These are phyloP conservation scores for Daphoenositta chrysoptera DNA, from an alignment of 2,113 vertebrate species.

Conservation along the genomic window DNA sequence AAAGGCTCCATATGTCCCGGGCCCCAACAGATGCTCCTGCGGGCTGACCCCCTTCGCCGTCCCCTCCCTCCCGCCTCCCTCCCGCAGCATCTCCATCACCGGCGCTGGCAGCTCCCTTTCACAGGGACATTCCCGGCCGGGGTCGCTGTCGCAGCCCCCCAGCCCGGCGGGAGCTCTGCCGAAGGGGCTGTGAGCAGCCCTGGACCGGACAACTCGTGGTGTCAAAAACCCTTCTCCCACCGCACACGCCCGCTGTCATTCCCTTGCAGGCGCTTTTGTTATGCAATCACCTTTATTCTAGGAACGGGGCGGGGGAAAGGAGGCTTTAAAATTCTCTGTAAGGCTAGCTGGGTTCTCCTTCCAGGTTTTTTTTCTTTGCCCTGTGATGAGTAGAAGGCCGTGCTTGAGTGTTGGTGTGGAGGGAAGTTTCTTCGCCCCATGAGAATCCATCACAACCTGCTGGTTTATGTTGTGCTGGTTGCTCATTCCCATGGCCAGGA, in stretches of 20 bases:
- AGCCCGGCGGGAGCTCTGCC: not conserved
- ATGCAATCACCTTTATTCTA: not conserved
- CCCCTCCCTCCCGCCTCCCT: not conserved
- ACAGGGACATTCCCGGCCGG: not conserved
- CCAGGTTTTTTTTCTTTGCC: not conserved
- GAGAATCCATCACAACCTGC: not conserved
- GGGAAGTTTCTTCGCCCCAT: not conserved
- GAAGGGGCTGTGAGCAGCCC: too few relatives aligned
- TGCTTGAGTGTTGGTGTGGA: not conserved
- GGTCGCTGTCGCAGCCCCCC: not conserved
- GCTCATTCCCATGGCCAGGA: not conserved
- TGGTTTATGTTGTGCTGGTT: not conserved
- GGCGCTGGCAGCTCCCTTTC: conserved; percentile 19
- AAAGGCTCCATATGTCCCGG: conserved; percentile 74
- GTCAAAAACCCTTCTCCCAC: not conserved
- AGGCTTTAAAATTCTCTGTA: not conserved
- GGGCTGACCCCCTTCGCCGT: not conserved
- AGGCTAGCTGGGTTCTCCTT: not conserved
- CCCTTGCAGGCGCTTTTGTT: not conserved
- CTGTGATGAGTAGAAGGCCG: not conserved
- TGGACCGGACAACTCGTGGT: rapidly evolving
- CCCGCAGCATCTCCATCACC: not conserved
- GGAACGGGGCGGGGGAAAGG: not conserved
- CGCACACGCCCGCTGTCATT: not conserved
- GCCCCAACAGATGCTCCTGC: conserved; percentile 72